phyloP scores from a whole-genome alignment of 2,888 invertebrate genomes.

The Noctua comes region DNA sequence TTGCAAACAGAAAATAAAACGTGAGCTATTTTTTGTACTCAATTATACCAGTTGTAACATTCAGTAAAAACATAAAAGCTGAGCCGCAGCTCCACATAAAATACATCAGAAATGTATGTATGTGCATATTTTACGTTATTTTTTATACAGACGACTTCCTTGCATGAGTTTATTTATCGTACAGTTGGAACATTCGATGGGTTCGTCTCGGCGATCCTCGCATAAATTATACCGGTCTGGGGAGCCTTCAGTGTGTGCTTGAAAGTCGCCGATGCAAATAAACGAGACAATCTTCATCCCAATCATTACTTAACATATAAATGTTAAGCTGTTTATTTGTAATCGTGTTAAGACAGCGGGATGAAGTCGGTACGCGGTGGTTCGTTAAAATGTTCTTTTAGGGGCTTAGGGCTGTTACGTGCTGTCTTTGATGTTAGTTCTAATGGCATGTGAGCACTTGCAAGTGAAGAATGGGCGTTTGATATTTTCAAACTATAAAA shows the following conservation, averaged over 20 bases:
- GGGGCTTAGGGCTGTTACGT: constrained; percentile 30
- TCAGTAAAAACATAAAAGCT: constrained; percentile 44
- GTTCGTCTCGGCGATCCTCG: constrained; percentile 46
- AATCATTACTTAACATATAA: constrained; percentile 65
- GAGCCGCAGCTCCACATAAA: constrained; percentile 45
- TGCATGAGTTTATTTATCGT: constrained; percentile 63
- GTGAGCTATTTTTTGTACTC: constrained; percentile 28
- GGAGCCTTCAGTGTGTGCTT: constrained; percentile 50
- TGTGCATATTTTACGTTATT: constrained; percentile 61
- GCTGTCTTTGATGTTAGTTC: neutral
- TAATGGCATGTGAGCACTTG: constrained; percentile 2
- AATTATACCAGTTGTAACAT: constrained; percentile 40
- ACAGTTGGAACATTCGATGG: constrained; percentile 48
- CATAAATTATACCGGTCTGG: constrained; percentile 67
- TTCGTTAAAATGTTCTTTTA: constrained; percentile 46
- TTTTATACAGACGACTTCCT: constrained; percentile 61
- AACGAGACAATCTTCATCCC: constrained; percentile 63
- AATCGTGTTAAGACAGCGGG: constrained; percentile 46
- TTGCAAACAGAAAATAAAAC: constrained; percentile 15
- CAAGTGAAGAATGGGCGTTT: neutral
- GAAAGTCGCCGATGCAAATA: constrained; percentile 69
- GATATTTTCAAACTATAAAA: neutral
- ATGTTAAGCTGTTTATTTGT: constrained; percentile 63
- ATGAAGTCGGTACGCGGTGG: constrained; percentile 27
- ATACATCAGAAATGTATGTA: constrained; percentile 62